phyloP scores from a whole-genome alignment of 1,140 invertebrate genomes.

The Saxidomus purpurata region DNA sequence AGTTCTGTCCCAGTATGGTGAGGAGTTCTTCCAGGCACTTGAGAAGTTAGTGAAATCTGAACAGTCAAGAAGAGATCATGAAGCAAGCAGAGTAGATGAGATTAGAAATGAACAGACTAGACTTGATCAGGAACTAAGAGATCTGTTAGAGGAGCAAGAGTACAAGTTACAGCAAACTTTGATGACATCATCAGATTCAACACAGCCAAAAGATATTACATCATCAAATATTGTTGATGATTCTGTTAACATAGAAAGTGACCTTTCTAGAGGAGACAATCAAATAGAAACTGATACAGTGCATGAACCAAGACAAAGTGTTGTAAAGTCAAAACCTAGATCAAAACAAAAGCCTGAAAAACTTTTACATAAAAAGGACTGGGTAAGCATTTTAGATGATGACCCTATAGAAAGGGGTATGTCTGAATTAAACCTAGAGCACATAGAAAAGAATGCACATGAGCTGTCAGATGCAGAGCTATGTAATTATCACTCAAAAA shows the following conservation, averaged over 20 bases:
- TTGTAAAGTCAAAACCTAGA: not conserved
- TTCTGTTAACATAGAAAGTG: too few species aligned
- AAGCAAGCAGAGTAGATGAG: slow-evolving; percentile 58
- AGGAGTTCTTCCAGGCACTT: slow-evolving; percentile 70
- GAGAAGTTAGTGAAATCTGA: slow-evolving; percentile 70
- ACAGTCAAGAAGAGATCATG: slow-evolving; percentile 69
- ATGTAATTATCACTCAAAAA: slow-evolving; percentile 3
- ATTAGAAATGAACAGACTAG: slow-evolving; percentile 65
- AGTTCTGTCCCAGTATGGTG: slow-evolving; percentile 71
- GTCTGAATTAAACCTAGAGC: slow-evolving; percentile 10
- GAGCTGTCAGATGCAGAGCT: slow-evolving; percentile 41
- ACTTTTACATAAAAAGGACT: slow-evolving; percentile 56
- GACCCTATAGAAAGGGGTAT: slow-evolving; percentile 2
- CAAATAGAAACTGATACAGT: not conserved
- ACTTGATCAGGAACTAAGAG: slow-evolving; percentile 66
- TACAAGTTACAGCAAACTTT: slow-evolving; percentile 45
- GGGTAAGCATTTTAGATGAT: slow-evolving; percentile 52
- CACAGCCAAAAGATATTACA: not conserved
- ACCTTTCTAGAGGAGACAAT: not conserved
- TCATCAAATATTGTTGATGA: slow-evolving; percentile 20
- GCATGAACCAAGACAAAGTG: not conserved
- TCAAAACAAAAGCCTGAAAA: slow-evolving; percentile 40
- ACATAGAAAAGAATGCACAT: not conserved
- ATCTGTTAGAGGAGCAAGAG: slow-evolving; percentile 73
- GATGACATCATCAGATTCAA: slow-evolving; percentile 27